These are phyloP conservation scores for Gisinianus flammeolus DNA, from an alignment of 2,888 invertebrate species.

Conservation along the genomic window DNA sequence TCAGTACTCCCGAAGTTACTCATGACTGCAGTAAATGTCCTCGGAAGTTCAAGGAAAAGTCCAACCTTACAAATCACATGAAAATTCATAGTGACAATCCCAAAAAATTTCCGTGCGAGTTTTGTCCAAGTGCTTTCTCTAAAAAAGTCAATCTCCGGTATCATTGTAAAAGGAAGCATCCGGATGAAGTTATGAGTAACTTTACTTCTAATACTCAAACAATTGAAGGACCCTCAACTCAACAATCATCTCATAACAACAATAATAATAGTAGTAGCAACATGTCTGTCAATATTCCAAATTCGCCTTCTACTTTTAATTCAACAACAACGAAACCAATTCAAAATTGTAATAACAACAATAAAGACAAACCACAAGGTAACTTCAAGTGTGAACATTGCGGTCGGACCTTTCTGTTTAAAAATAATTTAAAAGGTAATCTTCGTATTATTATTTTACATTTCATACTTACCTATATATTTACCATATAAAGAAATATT, in stretches of 20 bases:
- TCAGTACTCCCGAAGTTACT: conserved; percentile 51
- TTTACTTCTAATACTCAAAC: conserved; percentile 27
- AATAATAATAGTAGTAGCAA: conserved; percentile 16
- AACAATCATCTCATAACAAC: conserved; percentile 12
- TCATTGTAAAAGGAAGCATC: conserved; percentile 58
- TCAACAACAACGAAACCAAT: conserved; percentile 23
- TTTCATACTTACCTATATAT: neutral
- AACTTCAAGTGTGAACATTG: conserved; percentile 58
- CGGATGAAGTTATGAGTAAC: conserved; percentile 39
- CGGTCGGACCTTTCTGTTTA: conserved; percentile 55
- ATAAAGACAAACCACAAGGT: conserved; percentile 55
- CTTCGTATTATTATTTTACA: conserved; percentile 44
- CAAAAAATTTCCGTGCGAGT: conserved; percentile 57
- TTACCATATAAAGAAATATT: neutral
- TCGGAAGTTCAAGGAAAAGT: conserved; percentile 55
- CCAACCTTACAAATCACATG: conserved; percentile 54
- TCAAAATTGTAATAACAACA: neutral
- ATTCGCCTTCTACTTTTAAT: conserved; percentile 32
- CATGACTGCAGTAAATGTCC: conserved; percentile 57
- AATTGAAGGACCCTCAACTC: conserved; percentile 3
- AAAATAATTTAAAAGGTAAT: conserved; percentile 58
- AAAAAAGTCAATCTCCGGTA: conserved; percentile 58
- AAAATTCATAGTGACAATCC: conserved; percentile 53
- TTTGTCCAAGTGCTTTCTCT: conserved; percentile 56
- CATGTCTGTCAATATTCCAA: conserved; percentile 19